Percentiles rank a stretch among this genome's conserved stretches.
Conservation (phyloP, 2,797 vertebrate species). For the Eulemur mongoz region DNA sequence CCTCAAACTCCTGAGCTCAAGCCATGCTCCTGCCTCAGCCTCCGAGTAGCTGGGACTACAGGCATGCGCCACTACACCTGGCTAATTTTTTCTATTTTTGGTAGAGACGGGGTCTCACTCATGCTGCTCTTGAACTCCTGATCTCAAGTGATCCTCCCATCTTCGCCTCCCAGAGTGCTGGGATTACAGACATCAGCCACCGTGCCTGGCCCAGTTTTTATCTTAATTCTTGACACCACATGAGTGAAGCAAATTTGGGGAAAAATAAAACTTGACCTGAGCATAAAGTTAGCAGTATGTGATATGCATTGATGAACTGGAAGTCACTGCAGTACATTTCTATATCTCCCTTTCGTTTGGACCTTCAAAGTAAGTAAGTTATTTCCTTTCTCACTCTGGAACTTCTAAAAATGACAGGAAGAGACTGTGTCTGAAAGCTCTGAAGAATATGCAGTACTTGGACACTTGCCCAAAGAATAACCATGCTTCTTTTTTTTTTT, state of each 20-base stretch:
- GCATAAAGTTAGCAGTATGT: neutral
- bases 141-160: too few species aligned
- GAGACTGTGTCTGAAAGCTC: neutral
- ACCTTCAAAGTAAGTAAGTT: neutral
- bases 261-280: neutral
- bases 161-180: too few species aligned
- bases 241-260: neutral
- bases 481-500: neutral
- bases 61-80: too few species aligned
- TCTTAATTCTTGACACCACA: neutral
- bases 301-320: neutral
- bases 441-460: neutral
- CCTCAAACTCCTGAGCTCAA: too few species aligned
- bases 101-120: too few species aligned
- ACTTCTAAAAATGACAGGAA: constrained; percentile 33
- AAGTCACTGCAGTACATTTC: neutral
- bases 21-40: too few species aligned
- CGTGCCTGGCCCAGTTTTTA: neutral
- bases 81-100: too few species aligned
- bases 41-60: too few species aligned
- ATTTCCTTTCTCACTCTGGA: neutral
- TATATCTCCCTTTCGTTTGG: neutral
- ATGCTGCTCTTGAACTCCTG: too few species aligned
- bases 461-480: neutral
- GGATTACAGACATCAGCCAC: too few species aligned